phyloP scores from a whole-genome alignment of 1,140 invertebrate genomes.

The Papilio aristodemus region DNA sequence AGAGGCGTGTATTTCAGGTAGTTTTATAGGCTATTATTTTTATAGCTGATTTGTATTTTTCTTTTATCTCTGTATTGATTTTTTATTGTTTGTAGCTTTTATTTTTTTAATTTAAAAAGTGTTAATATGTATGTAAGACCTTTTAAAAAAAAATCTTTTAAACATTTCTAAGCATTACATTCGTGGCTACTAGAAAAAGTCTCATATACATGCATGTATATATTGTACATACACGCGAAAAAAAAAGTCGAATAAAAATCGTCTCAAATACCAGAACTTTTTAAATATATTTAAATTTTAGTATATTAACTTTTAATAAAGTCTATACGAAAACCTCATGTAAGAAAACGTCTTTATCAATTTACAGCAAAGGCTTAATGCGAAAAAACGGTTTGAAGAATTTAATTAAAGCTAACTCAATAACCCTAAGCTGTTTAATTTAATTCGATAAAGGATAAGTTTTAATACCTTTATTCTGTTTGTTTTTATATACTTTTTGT shows the following conservation, averaged over 20 bases:
- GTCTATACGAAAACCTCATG: background rate
- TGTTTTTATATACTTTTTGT: background rate
- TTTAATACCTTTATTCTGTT: constrained; percentile 1
- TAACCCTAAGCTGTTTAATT: background rate
- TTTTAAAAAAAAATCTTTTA: too few species aligned
- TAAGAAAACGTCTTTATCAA: constrained; percentile 3
- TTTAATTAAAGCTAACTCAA: constrained; percentile 2
- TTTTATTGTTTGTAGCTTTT: background rate
- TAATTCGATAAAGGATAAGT: background rate
- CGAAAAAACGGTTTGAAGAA: background rate
- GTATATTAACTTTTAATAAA: too few species aligned
- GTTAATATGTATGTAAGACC: too few species aligned
- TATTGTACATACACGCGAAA: too few species aligned
- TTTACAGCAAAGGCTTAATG: constrained; percentile 2
- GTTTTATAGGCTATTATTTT: constrained; percentile 1
- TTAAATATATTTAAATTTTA: too few species aligned
- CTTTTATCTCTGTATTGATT: background rate
- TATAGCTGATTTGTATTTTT: background rate
- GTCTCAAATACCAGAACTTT: too few species aligned
- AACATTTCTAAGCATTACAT: too few species aligned
- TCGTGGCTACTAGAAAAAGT: too few species aligned
- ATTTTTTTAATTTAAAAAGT: too few species aligned
- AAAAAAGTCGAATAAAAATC: too few species aligned
- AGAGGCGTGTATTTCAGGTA: background rate
- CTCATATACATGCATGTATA: too few species aligned